Base-by-base conservation (phyloP, 2,888 invertebrate genomes). In the Omphaloscelis lunosa region DNA sequence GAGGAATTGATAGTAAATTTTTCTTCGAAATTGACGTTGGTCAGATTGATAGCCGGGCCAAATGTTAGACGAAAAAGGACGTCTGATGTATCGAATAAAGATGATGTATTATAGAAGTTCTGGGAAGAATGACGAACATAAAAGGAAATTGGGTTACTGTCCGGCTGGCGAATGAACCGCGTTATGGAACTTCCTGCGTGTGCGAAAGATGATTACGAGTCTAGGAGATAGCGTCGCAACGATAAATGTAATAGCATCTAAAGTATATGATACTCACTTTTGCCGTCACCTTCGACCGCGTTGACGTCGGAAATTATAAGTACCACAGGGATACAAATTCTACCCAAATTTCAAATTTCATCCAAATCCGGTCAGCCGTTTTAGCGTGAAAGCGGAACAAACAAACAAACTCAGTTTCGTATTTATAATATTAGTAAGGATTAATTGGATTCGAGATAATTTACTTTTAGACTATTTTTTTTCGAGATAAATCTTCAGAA, bases 111-210 rank as follows among this genome's bases (percentile, higher is more conserved):
- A 51, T 45, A 53, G 41, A 27, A 23, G 17, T 62, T 79, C 5
- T 48, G 53, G 48, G 27, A 11, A 45, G 23, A 51, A 62, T 62
- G 45, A 79, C 53, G 72, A 56, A 48, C 20, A 39, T 77, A 79
- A 77, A 79, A 70, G 15, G 11, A 79, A 70, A 77, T 77, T 77
- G 77, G 27, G 53, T 70, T 45, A 53, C 53, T 27, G 53, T 15
- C 6, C 23, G 34, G n/a, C 12, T 41, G n/a, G 27, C 45, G 20
- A 79, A 39, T 45, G 17, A 7, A 61, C 20, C 2, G 23, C 29
- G 15, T 45, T 23, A 0, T 11, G 20, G 27, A 23, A 20, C 34
- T 70, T 62, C 9, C 70, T 34, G 34, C 7, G 5, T 20, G 2
- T 23, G 39, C 5, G 48, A 73, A 41, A 27, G 1, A 27, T 45